Conservation (phyloP, 2,797 vertebrate species). For the Eleutherodactylus coqui region DNA sequence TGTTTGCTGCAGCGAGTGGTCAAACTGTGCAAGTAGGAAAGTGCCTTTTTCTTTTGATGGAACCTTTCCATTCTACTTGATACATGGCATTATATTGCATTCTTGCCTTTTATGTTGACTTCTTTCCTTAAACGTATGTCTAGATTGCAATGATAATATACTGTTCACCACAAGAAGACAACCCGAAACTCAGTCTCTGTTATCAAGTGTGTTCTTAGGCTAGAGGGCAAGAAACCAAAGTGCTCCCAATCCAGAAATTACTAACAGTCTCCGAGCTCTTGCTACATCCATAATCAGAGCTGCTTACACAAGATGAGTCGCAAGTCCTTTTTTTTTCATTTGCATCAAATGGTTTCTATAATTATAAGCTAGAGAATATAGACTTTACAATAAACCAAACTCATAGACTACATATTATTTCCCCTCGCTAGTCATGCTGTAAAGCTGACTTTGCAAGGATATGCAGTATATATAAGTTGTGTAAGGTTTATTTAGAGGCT, state of each 20-base stretch:
- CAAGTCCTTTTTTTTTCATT: background rate
- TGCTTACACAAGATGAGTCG: background rate
- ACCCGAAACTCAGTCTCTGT: slow-evolving; percentile 1
- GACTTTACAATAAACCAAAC: slow-evolving; percentile 11
- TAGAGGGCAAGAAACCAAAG: slow-evolving; percentile 32
- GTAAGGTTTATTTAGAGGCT: no score
- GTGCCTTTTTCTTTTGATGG: background rate
- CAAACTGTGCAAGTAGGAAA: background rate
- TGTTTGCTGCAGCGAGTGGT: background rate
- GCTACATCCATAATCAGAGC: slow-evolving; percentile 40
- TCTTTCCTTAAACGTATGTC: background rate
- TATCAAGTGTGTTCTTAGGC: slow-evolving; percentile 34
- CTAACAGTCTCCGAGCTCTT: slow-evolving; percentile 23
- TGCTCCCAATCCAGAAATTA: slow-evolving; percentile 29
- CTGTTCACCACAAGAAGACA: slow-evolving; percentile 38
- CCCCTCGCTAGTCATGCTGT: background rate
- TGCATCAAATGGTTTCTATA: slow-evolving; percentile 43
- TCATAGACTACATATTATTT: background rate
- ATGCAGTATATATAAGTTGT: background rate
- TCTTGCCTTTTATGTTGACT: background rate
- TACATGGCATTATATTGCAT: background rate
- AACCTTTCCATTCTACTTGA: background rate
- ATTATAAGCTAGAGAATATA: slow-evolving; percentile 33
- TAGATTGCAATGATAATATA: slow-evolving; percentile 43
- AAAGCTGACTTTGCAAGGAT: background rate